Evolutionary conservation across 2,888 invertebrate genomes (phyloP).

Genomic region (Galeopsomyia nigrocyanea): DNA sequence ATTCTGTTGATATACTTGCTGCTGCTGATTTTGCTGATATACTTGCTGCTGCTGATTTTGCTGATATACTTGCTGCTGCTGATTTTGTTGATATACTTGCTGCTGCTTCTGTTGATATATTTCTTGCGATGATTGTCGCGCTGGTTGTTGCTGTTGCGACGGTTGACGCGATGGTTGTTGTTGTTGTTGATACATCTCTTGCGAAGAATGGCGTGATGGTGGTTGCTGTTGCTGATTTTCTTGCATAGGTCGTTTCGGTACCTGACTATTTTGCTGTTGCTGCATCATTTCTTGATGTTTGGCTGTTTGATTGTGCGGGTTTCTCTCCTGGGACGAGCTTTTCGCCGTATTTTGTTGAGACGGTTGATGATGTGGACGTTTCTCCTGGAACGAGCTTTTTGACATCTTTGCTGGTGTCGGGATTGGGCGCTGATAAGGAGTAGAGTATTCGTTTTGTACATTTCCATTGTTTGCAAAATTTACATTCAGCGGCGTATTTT

Average conservation of each 20-base stretch:
- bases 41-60: too few species aligned
- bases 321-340: too few species aligned
- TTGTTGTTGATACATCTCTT: not conserved
- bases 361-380: not conserved
- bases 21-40: too few species aligned
- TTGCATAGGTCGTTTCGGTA: too few species aligned
- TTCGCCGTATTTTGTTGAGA: not conserved
- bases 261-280: not conserved
- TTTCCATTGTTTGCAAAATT: too few species aligned
- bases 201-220: too few species aligned
- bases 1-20: not conserved
- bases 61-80: not conserved
- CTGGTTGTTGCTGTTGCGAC: not conserved
- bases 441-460: too few species aligned
- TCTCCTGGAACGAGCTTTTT: not conserved
- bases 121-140: too few species aligned
- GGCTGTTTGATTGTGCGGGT: too few species aligned
- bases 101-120: not conserved
- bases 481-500: not conserved
- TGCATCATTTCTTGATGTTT: not conserved
- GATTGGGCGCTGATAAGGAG: constrained; percentile 6
- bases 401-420: constrained; percentile 37
- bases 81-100: too few species aligned
- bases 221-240: not conserved
- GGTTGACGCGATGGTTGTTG: not conserved